Evolutionary conservation across 2,797 vertebrate genomes (phyloP).

Genomic region (Eulemur mongoz): DNA sequence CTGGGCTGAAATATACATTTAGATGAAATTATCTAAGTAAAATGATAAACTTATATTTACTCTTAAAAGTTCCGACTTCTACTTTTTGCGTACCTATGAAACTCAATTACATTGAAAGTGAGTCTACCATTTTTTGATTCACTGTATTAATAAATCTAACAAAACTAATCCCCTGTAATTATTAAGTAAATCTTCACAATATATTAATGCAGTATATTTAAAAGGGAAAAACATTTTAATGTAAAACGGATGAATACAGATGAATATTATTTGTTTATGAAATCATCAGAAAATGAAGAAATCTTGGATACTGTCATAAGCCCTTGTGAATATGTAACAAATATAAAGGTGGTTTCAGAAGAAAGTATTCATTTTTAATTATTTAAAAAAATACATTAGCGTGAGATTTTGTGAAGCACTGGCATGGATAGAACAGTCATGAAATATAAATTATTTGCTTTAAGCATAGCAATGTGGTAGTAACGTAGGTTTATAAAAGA

Average conservation of each 20-base stretch:
- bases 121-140: conserved; percentile 51
- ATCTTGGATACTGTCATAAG: not conserved
- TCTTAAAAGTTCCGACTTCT: not conserved
- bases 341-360: not conserved
- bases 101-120: not conserved
- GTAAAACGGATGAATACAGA: not conserved
- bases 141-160: conserved; percentile 53
- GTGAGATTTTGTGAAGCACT: not conserved
- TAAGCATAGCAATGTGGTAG: not conserved
- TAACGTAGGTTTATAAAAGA: not conserved
- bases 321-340: conserved; percentile 12
- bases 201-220: not conserved
- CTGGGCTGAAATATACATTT: not conserved
- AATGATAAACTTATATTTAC: not conserved
- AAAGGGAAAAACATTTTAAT: not conserved
- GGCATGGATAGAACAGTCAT: conserved; percentile 3
- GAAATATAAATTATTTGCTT: conserved; percentile 37
- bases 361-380: not conserved
- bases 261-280: conserved; percentile 33
- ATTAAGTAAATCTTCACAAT: not conserved
- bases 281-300: not conserved
- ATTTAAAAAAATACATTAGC: not conserved
- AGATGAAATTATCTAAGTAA: not conserved
- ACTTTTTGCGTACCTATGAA: conserved; percentile 16
- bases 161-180: conserved; percentile 34